Evolutionary conservation across 2,113 vertebrate species (phyloP), one percentile per base, ranked within the genome.

Genomic region (Pygoscelis adeliae): DNA sequence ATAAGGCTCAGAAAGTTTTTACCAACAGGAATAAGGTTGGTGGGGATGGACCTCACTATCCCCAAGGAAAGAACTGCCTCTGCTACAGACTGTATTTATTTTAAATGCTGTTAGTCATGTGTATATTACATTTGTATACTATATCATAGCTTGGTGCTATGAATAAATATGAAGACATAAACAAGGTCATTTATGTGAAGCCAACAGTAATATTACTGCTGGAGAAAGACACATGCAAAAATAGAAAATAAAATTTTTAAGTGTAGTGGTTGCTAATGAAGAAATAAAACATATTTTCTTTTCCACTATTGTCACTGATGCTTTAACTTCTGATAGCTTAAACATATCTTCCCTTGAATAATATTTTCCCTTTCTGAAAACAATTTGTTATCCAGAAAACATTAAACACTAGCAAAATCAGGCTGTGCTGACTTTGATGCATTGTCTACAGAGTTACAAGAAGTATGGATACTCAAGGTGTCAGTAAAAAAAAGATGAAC

Each of bases 81-180:
- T 92, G 46, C 42, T 80, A 32, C 58, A 83, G 49, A 65, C 36
- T 11, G 4, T 72, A 84, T 95, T 91, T 93, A 86, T 79, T 94
- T 91, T 94, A 94, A 94, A 87, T 77, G 58, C 58, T 90, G 93
- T 85, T 91, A 83, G 89, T 76, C 86, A 56, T 80, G 81, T 90
- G 79, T 69, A 14, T 73, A 88, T 91, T 87, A 80, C 87, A 83
- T 88, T 85, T 91, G 79, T 86, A 73, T 63, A 83, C 44, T 90
- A 22, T 83, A 91, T 90, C 62, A 56, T 80, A 58, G 56, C 71
- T 91, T 74, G 62, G 23, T 80, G 46, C 87, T 90, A 77, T 91
- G 95, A 95, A 96, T 96, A 96, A 92, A 91, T 85, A 95, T 83
- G 89, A 95, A 97, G 85, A 88, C 78, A 97, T 95, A 97, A 97